phyloP scores from a whole-genome alignment of 2,888 invertebrate genomes.

The Pogonocherus hispidulus region DNA sequence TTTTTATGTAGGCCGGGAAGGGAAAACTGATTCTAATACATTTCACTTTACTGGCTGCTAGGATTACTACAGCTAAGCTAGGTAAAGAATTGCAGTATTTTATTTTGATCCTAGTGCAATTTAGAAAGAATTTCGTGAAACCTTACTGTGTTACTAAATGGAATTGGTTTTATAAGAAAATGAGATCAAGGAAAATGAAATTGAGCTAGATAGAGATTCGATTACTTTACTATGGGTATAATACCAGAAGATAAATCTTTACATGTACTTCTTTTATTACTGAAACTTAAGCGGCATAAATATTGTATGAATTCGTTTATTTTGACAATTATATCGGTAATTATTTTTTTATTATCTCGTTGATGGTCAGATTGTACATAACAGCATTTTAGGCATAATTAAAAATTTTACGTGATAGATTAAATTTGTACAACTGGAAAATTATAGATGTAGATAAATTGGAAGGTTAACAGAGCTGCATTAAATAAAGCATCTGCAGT shows the following conservation, averaged over 20 bases:
- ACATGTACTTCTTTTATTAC: neutral
- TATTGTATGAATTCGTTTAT: neutral
- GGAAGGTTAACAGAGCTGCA: too few species aligned
- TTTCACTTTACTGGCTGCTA: neutral
- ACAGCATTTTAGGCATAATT: too few species aligned
- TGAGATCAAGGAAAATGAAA: neutral
- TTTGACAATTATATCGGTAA: too few species aligned
- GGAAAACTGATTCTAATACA: conserved; percentile 17
- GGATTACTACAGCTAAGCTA: conserved; percentile 9
- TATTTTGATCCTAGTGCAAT: conserved; percentile 8
- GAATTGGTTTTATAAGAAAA: conserved; percentile 9
- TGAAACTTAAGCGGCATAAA: neutral
- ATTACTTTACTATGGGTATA: neutral
- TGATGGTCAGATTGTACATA: too few species aligned
- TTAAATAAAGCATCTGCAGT: too few species aligned
- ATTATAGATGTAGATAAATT: too few species aligned
- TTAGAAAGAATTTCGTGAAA: neutral
- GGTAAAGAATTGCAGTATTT: conserved; percentile 16
- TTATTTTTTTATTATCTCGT: too few species aligned
- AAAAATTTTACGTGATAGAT: too few species aligned
- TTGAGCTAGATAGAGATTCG: neutral
- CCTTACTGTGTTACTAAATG: conserved; percentile 1
- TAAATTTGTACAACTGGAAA: too few species aligned
- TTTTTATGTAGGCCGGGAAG: neutral
- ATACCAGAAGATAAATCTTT: neutral